phyloP scores from a whole-genome alignment of 2,113 vertebrate species.

The Vicugna pacos region DNA sequence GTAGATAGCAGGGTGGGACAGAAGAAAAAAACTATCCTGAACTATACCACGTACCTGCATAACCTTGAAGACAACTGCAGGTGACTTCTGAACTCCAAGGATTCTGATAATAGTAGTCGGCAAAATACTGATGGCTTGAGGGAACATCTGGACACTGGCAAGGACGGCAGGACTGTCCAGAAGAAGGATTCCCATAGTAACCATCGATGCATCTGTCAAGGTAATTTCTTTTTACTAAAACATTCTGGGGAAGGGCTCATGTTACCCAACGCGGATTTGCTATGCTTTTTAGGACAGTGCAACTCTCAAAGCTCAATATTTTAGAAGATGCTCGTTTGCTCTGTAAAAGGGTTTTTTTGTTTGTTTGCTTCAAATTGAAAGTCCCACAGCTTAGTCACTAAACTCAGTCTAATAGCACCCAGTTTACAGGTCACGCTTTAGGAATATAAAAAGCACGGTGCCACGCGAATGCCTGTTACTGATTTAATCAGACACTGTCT shows the following conservation, averaged over 20 bases:
- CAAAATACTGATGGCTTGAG: constrained; percentile 90
- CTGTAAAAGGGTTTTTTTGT: background rate
- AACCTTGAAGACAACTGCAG: constrained; percentile 90
- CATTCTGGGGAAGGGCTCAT: background rate
- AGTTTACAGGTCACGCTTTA: background rate
- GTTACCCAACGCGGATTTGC: background rate
- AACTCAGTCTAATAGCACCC: background rate
- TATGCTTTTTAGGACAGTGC: background rate
- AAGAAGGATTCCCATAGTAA: constrained; percentile 90
- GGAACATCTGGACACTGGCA: constrained; percentile 91
- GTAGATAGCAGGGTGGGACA: background rate
- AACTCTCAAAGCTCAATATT: background rate
- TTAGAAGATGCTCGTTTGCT: constrained; percentile 39
- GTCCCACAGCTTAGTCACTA: background rate
- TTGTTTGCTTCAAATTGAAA: background rate
- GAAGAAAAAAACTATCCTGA: constrained; percentile 21
- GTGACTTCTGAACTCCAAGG: constrained; percentile 83
- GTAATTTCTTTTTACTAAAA: constrained; percentile 65
- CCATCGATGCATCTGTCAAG: constrained; percentile 90
- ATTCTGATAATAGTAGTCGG: constrained; percentile 89
- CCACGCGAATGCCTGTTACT: background rate
- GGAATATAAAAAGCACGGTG: background rate
- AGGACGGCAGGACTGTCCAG: constrained; percentile 87
- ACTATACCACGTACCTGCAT: constrained; percentile 86
- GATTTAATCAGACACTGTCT: background rate